Conservation (phyloP, 2,113 vertebrate species). For the Campylomormyrus tamandua region DNA sequence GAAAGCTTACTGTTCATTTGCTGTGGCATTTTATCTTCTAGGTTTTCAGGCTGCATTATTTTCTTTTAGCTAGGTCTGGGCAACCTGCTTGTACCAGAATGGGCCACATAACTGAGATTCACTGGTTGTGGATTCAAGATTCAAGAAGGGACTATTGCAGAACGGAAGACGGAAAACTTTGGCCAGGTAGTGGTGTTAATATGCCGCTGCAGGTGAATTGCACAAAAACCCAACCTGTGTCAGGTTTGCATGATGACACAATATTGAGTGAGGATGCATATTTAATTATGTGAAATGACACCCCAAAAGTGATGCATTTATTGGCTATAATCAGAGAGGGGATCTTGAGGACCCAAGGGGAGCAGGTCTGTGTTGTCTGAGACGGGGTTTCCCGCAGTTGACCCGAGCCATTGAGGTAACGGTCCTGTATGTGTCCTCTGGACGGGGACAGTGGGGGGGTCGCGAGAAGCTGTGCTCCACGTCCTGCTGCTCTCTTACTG, state of each 20-base stretch:
- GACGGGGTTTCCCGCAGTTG: background rate
- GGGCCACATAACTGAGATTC: background rate
- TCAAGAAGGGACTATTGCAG: background rate
- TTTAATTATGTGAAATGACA: background rate
- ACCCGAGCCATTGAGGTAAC: background rate
- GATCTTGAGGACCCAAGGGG: background rate
- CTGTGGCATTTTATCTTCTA: background rate
- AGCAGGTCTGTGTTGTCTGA: background rate
- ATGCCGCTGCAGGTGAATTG: background rate
- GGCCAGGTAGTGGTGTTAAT: background rate
- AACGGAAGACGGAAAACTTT: background rate
- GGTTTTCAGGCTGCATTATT: background rate
- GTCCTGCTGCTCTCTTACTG: constrained; percentile 53
- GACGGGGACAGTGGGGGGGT: constrained; percentile 21
- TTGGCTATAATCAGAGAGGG: background rate
- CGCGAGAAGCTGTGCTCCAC: constrained; percentile 36
- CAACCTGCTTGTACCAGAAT: background rate
- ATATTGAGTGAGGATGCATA: background rate
- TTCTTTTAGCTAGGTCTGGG: background rate
- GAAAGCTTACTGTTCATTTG: background rate
- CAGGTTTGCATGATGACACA: background rate
- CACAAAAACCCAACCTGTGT: background rate
- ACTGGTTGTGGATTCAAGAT: background rate
- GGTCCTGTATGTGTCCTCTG: background rate
- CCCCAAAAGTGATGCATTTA: background rate